Base-by-base conservation (phyloP, 1,140 invertebrate genomes). In the Heliconius nattereri region DNA sequence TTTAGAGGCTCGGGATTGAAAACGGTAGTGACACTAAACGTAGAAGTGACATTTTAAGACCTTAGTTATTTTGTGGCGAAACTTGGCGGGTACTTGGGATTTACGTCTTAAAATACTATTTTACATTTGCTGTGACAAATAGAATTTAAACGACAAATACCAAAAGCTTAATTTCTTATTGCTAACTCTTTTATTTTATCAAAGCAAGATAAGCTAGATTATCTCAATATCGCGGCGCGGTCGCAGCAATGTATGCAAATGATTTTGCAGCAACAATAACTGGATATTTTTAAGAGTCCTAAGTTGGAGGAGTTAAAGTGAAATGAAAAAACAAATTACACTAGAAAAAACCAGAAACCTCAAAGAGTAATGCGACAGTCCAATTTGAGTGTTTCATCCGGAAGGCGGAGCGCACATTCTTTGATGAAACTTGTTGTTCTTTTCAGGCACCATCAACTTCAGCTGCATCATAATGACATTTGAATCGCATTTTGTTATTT, bases 1-100 rank as follows among this genome's bases (percentile, higher is more conserved):
- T 83, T 81, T 76, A 83, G 75, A 80, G 71, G 37, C 73, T 72
- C 73, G 73, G 74, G 78, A 80, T 83, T 83, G 79, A 84, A 82
- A 82, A 80, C 78, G 71, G 60, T 54, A 80, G 73, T 74, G 78
- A 78, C 75, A 76, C 79, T 81, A 35, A 71, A 72, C 52, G 49
- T 78, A 32, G 54, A 45, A 70, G 71, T 78, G 73, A 74, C 76
- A 57, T 71, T 76, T 76, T 80, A 71, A 73, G 72, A 73, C 52
- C 49, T 45, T 71, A 29, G 23, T 72, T 71, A 45, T 37, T 77
- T 76, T 66, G 76, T 45, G 76, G 71, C 23, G 57, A 70, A 49
- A 66, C 75, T 76, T 76, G 35, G n/a, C 60, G 26, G 9, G 23
- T 40, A 2, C 32, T 72, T 72, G 35, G 71, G 32, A 26, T 66